Conservation (phyloP, 2,888 invertebrate species). For the Hemithea aestivaria region DNA sequence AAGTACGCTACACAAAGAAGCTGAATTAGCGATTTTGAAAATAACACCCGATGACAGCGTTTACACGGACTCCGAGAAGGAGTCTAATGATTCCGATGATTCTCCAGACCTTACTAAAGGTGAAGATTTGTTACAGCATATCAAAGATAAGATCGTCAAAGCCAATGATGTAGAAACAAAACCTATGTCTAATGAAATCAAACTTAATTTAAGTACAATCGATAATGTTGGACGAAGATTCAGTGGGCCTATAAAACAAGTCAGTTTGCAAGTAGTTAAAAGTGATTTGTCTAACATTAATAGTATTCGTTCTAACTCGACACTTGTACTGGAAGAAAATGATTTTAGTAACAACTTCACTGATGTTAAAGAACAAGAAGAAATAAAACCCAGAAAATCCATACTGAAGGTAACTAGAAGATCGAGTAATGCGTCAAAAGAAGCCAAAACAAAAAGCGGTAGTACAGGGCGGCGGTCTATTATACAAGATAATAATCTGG, state of each 20-base stretch:
- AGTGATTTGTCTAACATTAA: conserved; percentile 48
- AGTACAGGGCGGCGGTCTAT: conserved; percentile 11
- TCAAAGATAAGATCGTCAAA: conserved; percentile 38
- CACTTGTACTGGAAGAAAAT: conserved; percentile 40
- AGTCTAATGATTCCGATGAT: conserved; percentile 63
- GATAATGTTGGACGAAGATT: conserved; percentile 41
- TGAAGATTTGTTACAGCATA: conserved; percentile 45
- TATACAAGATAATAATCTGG: conserved; percentile 20
- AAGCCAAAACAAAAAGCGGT: conserved; percentile 29
- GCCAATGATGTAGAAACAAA: conserved; percentile 21
- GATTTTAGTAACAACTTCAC: conserved; percentile 25
- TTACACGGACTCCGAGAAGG: conserved; percentile 69
- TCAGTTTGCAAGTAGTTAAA: conserved; percentile 44
- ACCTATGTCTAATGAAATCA: conserved; percentile 24
- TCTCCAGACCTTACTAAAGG: conserved; percentile 43
- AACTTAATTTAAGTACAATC: conserved; percentile 26
- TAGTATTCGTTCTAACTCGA: conserved; percentile 30
- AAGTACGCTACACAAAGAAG: conserved; percentile 57
- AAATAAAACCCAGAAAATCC: conserved; percentile 53
- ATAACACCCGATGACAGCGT: conserved; percentile 56
- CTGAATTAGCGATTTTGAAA: conserved; percentile 31
- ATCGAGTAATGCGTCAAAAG: conserved; percentile 43
- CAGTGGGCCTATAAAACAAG: conserved; percentile 52
- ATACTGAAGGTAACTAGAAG: conserved; percentile 55
- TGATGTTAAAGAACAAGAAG: conserved; percentile 34